Base-by-base conservation (phyloP, 2,888 invertebrate species). In the Dorcus hopei region DNA sequence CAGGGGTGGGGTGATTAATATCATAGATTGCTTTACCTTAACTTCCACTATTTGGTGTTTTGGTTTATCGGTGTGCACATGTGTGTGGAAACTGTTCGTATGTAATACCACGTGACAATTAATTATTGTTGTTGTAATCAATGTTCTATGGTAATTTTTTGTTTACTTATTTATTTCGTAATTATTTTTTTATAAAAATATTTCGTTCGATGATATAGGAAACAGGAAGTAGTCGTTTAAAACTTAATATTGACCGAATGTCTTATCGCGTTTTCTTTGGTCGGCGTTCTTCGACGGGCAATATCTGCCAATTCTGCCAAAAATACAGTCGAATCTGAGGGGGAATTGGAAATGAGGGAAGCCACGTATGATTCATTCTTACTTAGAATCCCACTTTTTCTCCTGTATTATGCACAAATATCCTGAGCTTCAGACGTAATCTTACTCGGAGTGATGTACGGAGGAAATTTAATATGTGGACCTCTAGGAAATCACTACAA, bases 1-100 rank as follows among this genome's bases (percentile, higher is more conserved):
- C 26, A 42, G 39, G 59, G 67, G 66, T 66, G 65, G 68, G 67
- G 68, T 33, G 26, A 64, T 59, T 58, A 61, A 66, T 65, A 66
- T 68, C 49, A 54, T 59, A 53, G 63, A 62, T 64, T 61, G 61
- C 63, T 66, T 67, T 68, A 68, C 66, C 65, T 59, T 55, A 52
- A 50, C 38, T 65, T 33, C 62, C 61, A 63, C 57, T 59, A 65
- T 64, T 64, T 64, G 49, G 62, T 62, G 58, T 57, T 57, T 62
- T 58, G 63, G 61, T 57, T 48, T 58, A 52, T 62, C 54, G 55
- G 57, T 43, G 59, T 58, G 41, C 58, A 57, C 58, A 59, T 55
- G 63, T 62, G 63, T 62, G 52, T 52, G 41, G 41, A 9, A 16
- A 6, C 19, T 19, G 5, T 47, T 38, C 9, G 40, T 14, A 47